Conservation (phyloP, 2,797 vertebrate genomes). For the Neosilurus mollespiculum region DNA sequence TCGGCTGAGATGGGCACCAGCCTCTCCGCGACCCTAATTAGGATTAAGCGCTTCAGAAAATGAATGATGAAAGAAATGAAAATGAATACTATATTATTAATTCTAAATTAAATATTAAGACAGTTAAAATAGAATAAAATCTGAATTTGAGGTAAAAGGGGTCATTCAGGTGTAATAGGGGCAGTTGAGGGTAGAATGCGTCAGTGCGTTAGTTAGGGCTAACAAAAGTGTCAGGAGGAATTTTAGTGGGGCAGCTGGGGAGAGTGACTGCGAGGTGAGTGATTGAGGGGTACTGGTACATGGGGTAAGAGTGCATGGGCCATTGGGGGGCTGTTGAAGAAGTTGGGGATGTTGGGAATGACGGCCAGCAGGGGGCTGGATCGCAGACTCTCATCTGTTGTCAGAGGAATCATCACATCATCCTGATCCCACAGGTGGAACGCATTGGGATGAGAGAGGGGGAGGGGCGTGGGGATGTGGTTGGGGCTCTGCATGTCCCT, state of each 20-base stretch:
- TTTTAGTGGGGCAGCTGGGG: constrained; percentile 14
- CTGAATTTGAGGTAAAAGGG: too few relatives aligned
- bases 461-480: constrained; percentile 60
- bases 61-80: too few relatives aligned
- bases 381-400: constrained; percentile 50
- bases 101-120: background rate
- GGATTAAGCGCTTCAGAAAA: too few relatives aligned
- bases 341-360: constrained; percentile 73
- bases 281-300: constrained; percentile 32
- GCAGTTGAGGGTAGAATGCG: background rate
- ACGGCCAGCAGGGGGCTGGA: constrained; percentile 67
- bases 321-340: constrained; percentile 66
- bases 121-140: background rate
- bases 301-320: constrained; percentile 54
- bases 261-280: background rate
- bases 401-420: constrained; percentile 71
- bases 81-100: background rate
- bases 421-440: constrained; percentile 77
- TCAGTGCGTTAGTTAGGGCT: background rate
- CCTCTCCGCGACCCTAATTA: too few relatives aligned
- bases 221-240: constrained; percentile 18
- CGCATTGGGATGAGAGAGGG: constrained; percentile 71
- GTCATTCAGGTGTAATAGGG: too few relatives aligned
- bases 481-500: constrained; percentile 52
- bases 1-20: too few relatives aligned